Evolutionary conservation across 2,113 vertebrate species (phyloP), one percentile per base, ranked within the genome.

Genomic region (Megaceryle maxima): DNA sequence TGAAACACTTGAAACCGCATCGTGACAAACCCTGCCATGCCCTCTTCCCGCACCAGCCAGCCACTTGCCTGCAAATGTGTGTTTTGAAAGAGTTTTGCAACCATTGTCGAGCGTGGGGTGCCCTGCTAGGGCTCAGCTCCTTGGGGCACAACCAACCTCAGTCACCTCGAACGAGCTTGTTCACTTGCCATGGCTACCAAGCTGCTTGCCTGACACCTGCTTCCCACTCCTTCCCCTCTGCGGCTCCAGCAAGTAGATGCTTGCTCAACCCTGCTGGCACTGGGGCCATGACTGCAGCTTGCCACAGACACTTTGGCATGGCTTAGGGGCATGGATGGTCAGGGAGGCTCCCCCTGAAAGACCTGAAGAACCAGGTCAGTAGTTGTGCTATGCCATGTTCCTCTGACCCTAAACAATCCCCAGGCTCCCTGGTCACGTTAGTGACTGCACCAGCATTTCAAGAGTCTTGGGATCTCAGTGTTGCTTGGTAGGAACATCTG

Each of bases 141-240:
- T 10, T 19, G 2, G 51, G 50, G 50, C 50, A 57, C 39, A 4
- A n/a, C 35, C 17, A 16, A 5, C 9, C 44, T 20, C 4, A 2
- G n/a, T 16, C n/a, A 37, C 18, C 19, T 24, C 7, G 0, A 41
- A 57, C 21, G 59, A 9, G 60, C 39, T 43, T n/a, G 26, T 53
- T 37, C 20, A 0, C 66, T 64, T 29, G 62, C 86, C 3, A 0
- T 5, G 51, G 22, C 46, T 46, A 9, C 3, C 2, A 11, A 70
- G 55, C 29, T 31, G 29, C 60, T 74, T 2, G 13, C 0, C 0
- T 2, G 11, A 7, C 1, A 6, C 28, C 41, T 39, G 28, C 35
- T 44, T 67, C 78, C 67, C 9, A 1, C 24, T 63, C 62, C n/a
- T 59, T 33, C n/a, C 18, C n/a, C 33, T 51, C 25, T 13, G 11